Percentiles rank a stretch among this genome's conserved stretches.
These are phyloP conservation scores for Philaethria dido DNA, from an alignment of 2,888 invertebrate genomes.

Conservation along the genomic window DNA sequence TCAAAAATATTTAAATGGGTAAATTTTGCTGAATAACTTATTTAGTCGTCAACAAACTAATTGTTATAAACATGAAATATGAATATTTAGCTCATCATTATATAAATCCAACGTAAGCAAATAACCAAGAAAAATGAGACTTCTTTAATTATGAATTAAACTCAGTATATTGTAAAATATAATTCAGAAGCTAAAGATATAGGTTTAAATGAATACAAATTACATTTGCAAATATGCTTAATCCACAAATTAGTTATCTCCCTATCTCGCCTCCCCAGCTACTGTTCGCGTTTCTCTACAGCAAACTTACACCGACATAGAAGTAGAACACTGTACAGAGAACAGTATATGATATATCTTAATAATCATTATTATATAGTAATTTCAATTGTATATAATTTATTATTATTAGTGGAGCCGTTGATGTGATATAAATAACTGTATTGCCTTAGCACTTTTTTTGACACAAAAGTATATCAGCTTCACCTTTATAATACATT, in stretches of 20 bases:
- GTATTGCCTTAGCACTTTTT: no score
- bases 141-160: not conserved
- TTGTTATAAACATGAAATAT: no score
- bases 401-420: no score
- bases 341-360: no score
- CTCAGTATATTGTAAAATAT: constrained; percentile 13
- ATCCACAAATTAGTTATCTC: constrained; percentile 77
- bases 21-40: no score
- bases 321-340: constrained; percentile 6
- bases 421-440: no score
- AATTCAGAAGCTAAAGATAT: constrained; percentile 36
- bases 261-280: constrained; percentile 44
- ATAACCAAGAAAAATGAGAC: not conserved
- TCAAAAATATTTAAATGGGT: no score
- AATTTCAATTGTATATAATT: no score
- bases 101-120: not conserved
- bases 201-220: constrained; percentile 80
- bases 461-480: no score
- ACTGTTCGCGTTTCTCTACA: constrained; percentile 38
- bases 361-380: no score
- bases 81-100: not conserved
- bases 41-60: no score
- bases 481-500: no score
- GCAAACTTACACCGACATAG: constrained; percentile 23
- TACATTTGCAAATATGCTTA: constrained; percentile 82